These are phyloP conservation scores for Microtus pennsylvanicus DNA, from an alignment of 2,113 vertebrate species.

Conservation along the genomic window DNA sequence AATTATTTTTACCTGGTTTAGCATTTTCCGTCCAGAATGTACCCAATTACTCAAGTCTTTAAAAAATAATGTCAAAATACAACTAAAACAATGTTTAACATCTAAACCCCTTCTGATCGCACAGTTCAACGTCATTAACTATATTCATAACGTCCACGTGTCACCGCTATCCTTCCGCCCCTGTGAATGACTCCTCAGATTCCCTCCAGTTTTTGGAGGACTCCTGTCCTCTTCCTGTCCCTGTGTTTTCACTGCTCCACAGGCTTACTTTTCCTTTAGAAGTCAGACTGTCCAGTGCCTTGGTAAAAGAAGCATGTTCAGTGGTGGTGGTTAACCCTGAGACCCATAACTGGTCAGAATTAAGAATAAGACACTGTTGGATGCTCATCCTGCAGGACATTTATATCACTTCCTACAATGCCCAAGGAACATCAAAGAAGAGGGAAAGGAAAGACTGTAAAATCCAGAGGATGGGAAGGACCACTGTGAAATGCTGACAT, in stretches of 20 bases:
- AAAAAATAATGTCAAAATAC: not conserved
- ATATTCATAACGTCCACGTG: not conserved
- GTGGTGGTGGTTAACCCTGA: not conserved
- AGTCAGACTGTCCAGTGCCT: not conserved
- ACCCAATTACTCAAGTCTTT: not conserved
- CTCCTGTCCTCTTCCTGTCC: not conserved
- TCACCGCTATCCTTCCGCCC: not conserved
- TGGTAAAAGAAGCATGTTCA: not conserved
- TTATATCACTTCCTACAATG: not conserved
- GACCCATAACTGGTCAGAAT: not conserved
- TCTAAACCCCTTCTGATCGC: not conserved
- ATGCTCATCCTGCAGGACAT: not conserved
- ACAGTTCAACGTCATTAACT: not conserved
- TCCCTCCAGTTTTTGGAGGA: not conserved
- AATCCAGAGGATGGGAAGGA: not conserved
- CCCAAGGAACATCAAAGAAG: not conserved
- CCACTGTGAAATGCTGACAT: not conserved
- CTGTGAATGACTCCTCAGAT: not conserved
- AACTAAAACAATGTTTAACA: not conserved
- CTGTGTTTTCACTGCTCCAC: not conserved
- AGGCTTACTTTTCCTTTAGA: not conserved
- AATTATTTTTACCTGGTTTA: not conserved
- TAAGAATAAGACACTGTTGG: not conserved
- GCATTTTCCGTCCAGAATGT: not conserved
- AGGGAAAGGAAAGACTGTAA: not conserved